Evolutionary conservation across 1,140 invertebrate genomes (phyloP), one percentile per base, ranked within the genome.

Genomic region (Drosophila rufa): DNA sequence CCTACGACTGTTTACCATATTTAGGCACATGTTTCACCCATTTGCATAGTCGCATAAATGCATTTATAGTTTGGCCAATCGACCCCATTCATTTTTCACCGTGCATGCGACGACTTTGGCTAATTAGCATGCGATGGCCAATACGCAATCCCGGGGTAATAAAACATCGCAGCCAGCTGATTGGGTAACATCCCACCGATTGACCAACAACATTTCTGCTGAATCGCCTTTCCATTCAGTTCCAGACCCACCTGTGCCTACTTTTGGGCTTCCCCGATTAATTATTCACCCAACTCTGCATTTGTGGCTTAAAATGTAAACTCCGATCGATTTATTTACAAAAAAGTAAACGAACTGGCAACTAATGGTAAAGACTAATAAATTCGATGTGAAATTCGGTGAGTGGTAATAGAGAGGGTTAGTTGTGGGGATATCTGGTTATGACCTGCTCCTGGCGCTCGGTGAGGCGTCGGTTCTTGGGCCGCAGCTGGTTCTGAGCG

Each of bases 371-470:
- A 64, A 47, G 51, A 70, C 51, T 80, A 75, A 64, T 76, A 81
- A 81, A 81, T 77, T 77, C 56, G 60, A 50, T 43, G 15, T 51
- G 36, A 33, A 58, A 56, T 70, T 70, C 67, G 64, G 64, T 56
- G 59, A 64, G 30, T 66, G 56, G 11, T 50, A 57, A 2, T 15
- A 60, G 11, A 38, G 51, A 47, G 43, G 11, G 12, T 25, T 61
- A 90, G 53, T 90, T 91, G 30, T 80, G 85, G 9, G 86, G 86
- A 65, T 90, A 77, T 43, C 67, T 76, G 61, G 42, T 42, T 33
- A 86, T 19, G 48, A 70, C 25, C 56, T 86, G 50, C 60, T 90
- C 79, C 4, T 51, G 38, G 9, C 84, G 80, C 17, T 47, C 46
- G 36, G 68, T 45, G 14, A 22, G 46, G 33, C 86, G 86, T 33